Percentiles rank a stretch among this genome's conserved stretches.
Evolutionary conservation across 92 coral and sea anemone genomes (phyloP).

Genomic region (Porites divaricata): DNA sequence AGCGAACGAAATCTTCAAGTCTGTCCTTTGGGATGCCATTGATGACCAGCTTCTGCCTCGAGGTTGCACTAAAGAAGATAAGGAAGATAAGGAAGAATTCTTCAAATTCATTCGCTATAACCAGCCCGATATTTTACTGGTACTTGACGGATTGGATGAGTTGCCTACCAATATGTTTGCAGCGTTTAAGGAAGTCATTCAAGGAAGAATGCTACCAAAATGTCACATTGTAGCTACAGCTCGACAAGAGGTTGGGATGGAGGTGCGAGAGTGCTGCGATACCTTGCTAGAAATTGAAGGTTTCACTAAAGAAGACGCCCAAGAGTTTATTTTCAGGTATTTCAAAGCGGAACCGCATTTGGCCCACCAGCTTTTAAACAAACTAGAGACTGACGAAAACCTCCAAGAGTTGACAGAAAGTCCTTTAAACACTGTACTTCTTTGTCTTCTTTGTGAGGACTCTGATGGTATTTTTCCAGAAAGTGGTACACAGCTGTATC

Average conservation of each 20-base stretch:
- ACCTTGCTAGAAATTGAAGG: conserved; percentile 44
- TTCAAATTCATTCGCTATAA: conserved; percentile 1
- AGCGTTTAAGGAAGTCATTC: conserved; percentile 8
- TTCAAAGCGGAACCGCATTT: background rate
- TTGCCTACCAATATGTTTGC: background rate
- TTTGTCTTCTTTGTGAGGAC: conserved; percentile 41
- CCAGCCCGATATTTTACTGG: conserved; percentile 23
- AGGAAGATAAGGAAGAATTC: conserved; percentile 7
- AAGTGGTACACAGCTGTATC: conserved; percentile 27
- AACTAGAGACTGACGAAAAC: background rate
- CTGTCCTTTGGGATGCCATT: conserved; percentile 2
- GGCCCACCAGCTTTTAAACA: background rate
- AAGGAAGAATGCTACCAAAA: conserved; percentile 9
- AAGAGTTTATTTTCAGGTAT: conserved; percentile 36
- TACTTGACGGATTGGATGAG: conserved; percentile 57
- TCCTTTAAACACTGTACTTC: conserved; percentile 46
- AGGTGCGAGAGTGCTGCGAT: conserved; percentile 29
- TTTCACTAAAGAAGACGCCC: conserved; percentile 21
- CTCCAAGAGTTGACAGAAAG: conserved; percentile 21
- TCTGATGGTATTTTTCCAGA: conserved; percentile 29
- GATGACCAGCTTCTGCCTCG: conserved; percentile 36
- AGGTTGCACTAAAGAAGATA: conserved; percentile 13
- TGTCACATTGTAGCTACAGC: conserved; percentile 40
- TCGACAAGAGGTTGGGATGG: conserved; percentile 37
- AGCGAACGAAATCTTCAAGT: too few relatives aligned